Base-by-base conservation (phyloP, 2,113 vertebrate genomes). In the Brachyistius frenatus region DNA sequence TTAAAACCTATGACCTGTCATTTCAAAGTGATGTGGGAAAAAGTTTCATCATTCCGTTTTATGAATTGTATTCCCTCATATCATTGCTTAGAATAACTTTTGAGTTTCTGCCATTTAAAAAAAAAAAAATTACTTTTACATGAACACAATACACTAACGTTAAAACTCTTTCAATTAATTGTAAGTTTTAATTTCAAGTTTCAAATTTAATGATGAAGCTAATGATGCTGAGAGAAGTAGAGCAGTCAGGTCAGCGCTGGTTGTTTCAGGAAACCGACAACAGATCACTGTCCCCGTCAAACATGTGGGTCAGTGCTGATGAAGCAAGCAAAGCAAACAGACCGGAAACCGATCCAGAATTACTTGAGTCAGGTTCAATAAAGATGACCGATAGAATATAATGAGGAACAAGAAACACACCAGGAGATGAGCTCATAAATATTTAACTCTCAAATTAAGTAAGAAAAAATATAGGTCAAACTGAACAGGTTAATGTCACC, bases 261-360 rank as follows among this genome's bases (percentile, higher is more conserved):
- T 52, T 2, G 35, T 13, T 16, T 57, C 31, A 47, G 15, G 39
- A 13, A 62, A 5, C 55, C 64, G 44, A 33, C 30, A 0, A 13
- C 9, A 66, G 31, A 73, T 35, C 30, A n/a, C 2, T 57, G 83
- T 63, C 32, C 47, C 32, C 7, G 72, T 69, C 66, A 81, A 30
- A 76, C 73, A 81, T 83, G 78, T 76, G 70, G 84, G 79, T 85
- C 76, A 78, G 8, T 31, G 68, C 53, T 74, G 80, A 69, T 71
- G 67, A 55, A 4, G 64, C 35, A 44, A 23, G 37, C 49, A 2
- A 23, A 41, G 31, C 44, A 0, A 5, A 3, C 57, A 23, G 23
- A 23, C 52, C 66, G 53, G 76, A 72, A 78, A 74, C 49, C 33
- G 36, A 6, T n/a, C 47, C 8, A 14, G 2, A 32, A 35, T 36